Evolutionary conservation across 2,888 invertebrate species (phyloP).

Genomic region (Sphaeridia pumilis): DNA sequence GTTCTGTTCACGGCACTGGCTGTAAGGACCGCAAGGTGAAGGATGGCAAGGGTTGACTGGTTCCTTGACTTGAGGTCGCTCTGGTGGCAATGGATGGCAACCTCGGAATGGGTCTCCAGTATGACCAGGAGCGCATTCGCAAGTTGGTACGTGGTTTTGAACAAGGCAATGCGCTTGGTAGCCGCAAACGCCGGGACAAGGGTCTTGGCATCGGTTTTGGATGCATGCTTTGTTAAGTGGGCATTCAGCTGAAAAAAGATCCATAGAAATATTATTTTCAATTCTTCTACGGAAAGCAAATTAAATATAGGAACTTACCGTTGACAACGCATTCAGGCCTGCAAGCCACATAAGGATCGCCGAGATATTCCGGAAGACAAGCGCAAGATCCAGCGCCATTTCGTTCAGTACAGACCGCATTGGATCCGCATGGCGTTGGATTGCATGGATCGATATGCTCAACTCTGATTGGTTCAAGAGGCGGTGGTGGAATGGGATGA

Average conservation of each 20-base stretch:
- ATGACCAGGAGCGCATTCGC: constrained; percentile 47
- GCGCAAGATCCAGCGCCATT: constrained; percentile 63
- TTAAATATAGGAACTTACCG: constrained; percentile 35
- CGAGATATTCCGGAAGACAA: constrained; percentile 60
- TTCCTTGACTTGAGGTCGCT: constrained; percentile 12
- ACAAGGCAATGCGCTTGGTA: constrained; percentile 63
- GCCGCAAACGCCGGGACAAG: constrained; percentile 48
- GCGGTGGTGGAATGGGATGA: constrained; percentile 17
- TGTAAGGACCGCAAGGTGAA: constrained; percentile 37
- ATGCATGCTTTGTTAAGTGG: constrained; percentile 50
- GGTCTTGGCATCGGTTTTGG: constrained; percentile 41
- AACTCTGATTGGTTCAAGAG: constrained; percentile 39
- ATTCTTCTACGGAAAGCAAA: no score
- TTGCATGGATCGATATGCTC: constrained; percentile 49
- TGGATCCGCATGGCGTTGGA: constrained; percentile 52
- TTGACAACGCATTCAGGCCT: constrained; percentile 43
- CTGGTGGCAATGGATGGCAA: constrained; percentile 43
- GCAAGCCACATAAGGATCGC: constrained; percentile 53
- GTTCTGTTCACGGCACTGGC: constrained; percentile 36
- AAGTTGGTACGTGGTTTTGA: constrained; percentile 20
- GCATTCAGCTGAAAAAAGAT: constrained; percentile 58
- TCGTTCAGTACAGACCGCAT: constrained; percentile 62
- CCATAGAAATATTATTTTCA: constrained; percentile 42
- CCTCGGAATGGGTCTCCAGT: constrained; percentile 72
- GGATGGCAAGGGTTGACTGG: constrained; percentile 30